A percentile compares a stretch with the other conserved stretches of the same genome.
phyloP scores from a whole-genome alignment of 2,113 vertebrate genomes.

The Chaenocephalus aceratus region DNA sequence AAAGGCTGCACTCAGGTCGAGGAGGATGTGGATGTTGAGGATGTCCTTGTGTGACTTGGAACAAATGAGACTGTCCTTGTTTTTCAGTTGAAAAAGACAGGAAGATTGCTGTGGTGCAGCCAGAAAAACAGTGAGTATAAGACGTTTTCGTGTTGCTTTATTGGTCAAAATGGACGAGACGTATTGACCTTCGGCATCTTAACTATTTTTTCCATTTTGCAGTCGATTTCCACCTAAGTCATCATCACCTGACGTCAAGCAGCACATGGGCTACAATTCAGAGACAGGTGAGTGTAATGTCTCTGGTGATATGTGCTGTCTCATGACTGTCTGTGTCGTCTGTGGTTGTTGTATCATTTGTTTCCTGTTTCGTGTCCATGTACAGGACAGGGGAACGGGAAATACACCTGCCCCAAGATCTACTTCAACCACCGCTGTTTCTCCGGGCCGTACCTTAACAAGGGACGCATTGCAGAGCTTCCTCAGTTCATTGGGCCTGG shows the following conservation, averaged over 20 bases:
- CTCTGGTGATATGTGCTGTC: neutral
- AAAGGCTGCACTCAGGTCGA: too few relatives aligned
- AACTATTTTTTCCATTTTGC: slow-evolving; percentile 49
- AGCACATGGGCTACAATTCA: slow-evolving; percentile 75
- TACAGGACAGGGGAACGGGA: slow-evolving; percentile 88
- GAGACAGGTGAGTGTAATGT: slow-evolving; percentile 76
- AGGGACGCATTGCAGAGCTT: slow-evolving; percentile 96
- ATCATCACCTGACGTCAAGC: slow-evolving; percentile 79
- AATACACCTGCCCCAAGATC: slow-evolving; percentile 98
- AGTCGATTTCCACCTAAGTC: slow-evolving; percentile 77
- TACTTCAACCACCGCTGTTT: slow-evolving; percentile 99
- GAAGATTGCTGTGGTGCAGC: slow-evolving; percentile 94
- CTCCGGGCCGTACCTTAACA: slow-evolving; percentile 98
- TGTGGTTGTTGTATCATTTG: neutral
- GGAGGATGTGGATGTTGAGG: too few relatives aligned
- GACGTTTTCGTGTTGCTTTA: neutral
- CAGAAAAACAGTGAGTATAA: slow-evolving; percentile 95
- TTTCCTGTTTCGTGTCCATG: slow-evolving; percentile 9
- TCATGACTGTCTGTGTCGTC: neutral
- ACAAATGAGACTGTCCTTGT: slow-evolving; percentile 26
- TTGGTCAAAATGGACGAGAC: slow-evolving; percentile 4
- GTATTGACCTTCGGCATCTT: slow-evolving; percentile 7
- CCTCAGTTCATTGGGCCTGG: slow-evolving; percentile 98
- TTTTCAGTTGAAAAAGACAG: slow-evolving; percentile 90
- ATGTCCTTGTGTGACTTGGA: neutral